Percentiles rank a stretch among this genome's conserved stretches.
Evolutionary conservation across 2,888 invertebrate species (phyloP).

Genomic region (Glyphotaelius pellucidus): DNA sequence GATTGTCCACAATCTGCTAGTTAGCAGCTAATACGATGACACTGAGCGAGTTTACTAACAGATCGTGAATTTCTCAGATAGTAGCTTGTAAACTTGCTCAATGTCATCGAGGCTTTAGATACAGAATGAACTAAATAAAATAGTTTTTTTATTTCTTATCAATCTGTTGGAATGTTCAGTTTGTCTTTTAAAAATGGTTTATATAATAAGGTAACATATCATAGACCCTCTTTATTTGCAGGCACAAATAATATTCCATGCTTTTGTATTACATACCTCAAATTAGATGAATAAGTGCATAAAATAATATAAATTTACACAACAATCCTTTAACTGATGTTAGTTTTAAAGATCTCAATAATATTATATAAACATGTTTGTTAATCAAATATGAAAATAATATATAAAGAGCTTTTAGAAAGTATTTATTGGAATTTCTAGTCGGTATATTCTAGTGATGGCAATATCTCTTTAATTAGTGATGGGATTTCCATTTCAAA

Average conservation of each 20-base stretch:
- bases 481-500: neutral
- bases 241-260: neutral
- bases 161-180: neutral
- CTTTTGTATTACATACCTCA: neutral
- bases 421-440: slow-evolving; percentile 35
- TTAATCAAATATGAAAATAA: slow-evolving; percentile 11
- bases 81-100: too few species aligned
- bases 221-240: neutral
- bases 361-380: neutral
- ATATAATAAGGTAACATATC: neutral
- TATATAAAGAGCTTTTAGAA: slow-evolving; percentile 22
- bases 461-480: neutral
- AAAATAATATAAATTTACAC: neutral
- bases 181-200: neutral
- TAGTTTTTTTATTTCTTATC: neutral
- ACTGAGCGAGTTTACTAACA: too few species aligned
- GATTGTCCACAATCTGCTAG: too few species aligned
- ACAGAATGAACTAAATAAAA: neutral
- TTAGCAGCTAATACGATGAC: too few species aligned
- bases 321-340: neutral
- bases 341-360: slow-evolving; percentile 2
- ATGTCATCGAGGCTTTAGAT: too few species aligned
- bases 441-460: slow-evolving; percentile 2
- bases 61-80: too few species aligned
- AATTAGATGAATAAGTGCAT: neutral